These are phyloP conservation scores for Beaufortia kweichowensis DNA, from an alignment of 2,113 vertebrate species.

Conservation along the genomic window DNA sequence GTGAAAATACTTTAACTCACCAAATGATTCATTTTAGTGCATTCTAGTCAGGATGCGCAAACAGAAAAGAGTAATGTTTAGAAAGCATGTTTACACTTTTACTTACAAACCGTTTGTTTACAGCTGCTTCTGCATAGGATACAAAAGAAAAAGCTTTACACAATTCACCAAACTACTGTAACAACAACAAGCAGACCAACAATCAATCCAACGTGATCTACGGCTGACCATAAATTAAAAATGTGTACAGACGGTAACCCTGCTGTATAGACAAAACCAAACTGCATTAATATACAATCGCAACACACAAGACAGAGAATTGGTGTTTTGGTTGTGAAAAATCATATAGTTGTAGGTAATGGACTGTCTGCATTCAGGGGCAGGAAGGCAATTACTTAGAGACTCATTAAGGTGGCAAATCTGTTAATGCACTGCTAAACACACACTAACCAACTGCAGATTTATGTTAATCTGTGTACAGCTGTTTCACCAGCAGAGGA, in stretches of 20 bases:
- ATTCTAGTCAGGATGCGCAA: no score
- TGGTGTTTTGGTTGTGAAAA: constrained; percentile 57
- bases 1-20: not conserved
- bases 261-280: constrained; percentile 34
- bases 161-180: no score
- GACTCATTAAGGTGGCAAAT: constrained; percentile 66
- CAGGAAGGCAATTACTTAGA: constrained; percentile 67
- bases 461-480: constrained; percentile 67
- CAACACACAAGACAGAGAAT: constrained; percentile 49
- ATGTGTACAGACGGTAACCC: not conserved
- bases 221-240: not conserved
- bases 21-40: no score
- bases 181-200: no score
- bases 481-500: constrained; percentile 59
- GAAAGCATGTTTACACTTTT: no score
- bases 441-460: constrained; percentile 63
- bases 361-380: constrained; percentile 65
- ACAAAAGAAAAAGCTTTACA: no score
- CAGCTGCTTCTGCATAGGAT: no score
- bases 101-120: no score
- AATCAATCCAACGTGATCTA: not conserved
- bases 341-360: constrained; percentile 66
- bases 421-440: constrained; percentile 67
- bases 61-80: no score
- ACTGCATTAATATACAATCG: constrained; percentile 48